phyloP scores from a whole-genome alignment of 2,888 invertebrate genomes.

The Agrochola circellaris region DNA sequence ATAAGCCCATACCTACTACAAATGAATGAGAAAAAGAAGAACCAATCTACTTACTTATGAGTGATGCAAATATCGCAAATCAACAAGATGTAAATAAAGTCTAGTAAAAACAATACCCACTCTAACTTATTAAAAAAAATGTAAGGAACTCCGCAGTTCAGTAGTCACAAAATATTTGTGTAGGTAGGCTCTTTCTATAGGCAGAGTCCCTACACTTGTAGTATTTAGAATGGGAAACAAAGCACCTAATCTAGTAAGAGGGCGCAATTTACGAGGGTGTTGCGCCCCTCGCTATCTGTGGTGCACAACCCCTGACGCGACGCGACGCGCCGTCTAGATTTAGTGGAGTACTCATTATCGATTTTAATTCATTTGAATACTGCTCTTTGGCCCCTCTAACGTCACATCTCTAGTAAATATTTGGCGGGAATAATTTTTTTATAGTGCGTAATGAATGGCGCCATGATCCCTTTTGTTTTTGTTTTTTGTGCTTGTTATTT shows the following conservation, averaged over 20 bases:
- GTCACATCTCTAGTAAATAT: slow-evolving; percentile 52
- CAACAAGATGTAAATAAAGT: background rate
- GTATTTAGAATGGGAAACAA: slow-evolving; percentile 73
- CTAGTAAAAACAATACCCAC: background rate
- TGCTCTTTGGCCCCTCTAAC: slow-evolving; percentile 56
- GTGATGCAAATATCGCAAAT: background rate
- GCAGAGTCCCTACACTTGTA: slow-evolving; percentile 63
- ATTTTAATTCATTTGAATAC: slow-evolving; percentile 73
- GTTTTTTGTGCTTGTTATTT: slow-evolving; percentile 37
- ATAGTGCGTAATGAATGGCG: slow-evolving; percentile 47
- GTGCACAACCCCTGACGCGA: slow-evolving; percentile 63
- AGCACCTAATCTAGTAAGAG: slow-evolving; percentile 76
- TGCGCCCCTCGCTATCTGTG: slow-evolving; percentile 62
- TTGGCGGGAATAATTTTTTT: slow-evolving; percentile 48
- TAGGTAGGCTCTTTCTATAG: slow-evolving; percentile 34
- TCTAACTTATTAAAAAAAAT: background rate
- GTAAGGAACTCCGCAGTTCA: slow-evolving; percentile 10
- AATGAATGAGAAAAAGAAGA: background rate
- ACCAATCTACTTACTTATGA: background rate
- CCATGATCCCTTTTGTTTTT: slow-evolving; percentile 44
- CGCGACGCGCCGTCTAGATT: slow-evolving; percentile 71
- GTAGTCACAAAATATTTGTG: slow-evolving; percentile 54
- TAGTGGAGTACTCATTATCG: slow-evolving; percentile 73
- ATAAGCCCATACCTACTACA: background rate
- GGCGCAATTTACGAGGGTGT: slow-evolving; percentile 72